Evolutionary conservation across 53 echinoderm and acorn worm species (phyloP), one percentile per base, ranked within the genome.

Genomic region (Apostichopus leukothele): DNA sequence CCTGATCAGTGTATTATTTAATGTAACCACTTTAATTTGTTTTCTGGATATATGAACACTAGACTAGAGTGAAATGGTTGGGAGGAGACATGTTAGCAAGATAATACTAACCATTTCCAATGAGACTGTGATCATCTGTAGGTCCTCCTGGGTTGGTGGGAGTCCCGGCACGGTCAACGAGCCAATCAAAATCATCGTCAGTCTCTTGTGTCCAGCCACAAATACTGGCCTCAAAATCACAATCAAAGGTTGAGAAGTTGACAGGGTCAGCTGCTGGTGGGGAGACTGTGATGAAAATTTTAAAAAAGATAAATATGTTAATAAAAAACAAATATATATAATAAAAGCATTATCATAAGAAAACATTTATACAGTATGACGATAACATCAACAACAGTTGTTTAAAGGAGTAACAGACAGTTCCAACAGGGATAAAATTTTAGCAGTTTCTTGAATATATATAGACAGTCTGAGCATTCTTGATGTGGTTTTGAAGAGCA

Each of bases 171-270:
- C 90, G 91, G 60, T 92, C 90, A 53, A 95, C 53, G 8, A 76
- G 76, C 97, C 97, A 97, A 91, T 97, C 89, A 87, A 97, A 95
- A 23, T 97, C 95, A 90, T 97, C 97, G 9, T 77, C 53, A 23
- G 88, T 66, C 18, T 83, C 91, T 66, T 97, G 97, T 5, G 83
- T 75, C 97, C 97, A 97, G 52, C 94, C 94, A 73, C 97, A 97
- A 27, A 89, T 39, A n/a, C 90, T 91, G 20, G 76, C 90, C 53
- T 96, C 92, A 85, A 94, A 96, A 88, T 90, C 88, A 76, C 96
- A 96, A 12, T 92, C 92, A 74, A 90, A 84, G 21, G 88, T 87
- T 1, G 75, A 16, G 19, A 87, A 87, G 53, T 53, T 9, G 12
- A 39, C 74, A 13, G 88, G 88, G 12, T 74, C 75, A n/a, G 88